phyloP scores from a whole-genome alignment of 2,113 vertebrate genomes.

The Conger conger region DNA sequence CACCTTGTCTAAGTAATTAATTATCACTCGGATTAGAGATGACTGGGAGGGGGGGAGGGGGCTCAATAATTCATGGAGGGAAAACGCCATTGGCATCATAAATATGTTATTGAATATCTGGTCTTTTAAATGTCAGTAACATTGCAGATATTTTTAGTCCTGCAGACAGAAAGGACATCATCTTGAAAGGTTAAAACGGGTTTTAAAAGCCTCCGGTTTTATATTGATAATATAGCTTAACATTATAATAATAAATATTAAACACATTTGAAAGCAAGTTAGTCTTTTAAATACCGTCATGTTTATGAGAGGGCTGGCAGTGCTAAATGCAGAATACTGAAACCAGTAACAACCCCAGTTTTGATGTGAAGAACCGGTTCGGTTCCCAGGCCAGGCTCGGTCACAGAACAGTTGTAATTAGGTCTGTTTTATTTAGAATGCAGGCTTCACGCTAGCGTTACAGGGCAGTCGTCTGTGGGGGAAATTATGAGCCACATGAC shows the following conservation, averaged over 20 bases:
- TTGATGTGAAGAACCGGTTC: background rate
- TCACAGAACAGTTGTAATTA: background rate
- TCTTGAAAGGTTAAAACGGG: background rate
- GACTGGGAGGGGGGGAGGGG: background rate
- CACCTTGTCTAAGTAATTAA: conserved; percentile 29
- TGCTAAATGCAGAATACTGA: background rate
- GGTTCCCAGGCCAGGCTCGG: background rate
- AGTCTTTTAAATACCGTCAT: background rate
- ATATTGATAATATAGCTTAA: background rate
- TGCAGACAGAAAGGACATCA: background rate
- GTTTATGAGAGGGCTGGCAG: background rate
- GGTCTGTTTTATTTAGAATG: background rate
- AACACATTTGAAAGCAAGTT: background rate
- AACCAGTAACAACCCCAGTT: background rate
- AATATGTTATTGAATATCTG: conserved; percentile 23
- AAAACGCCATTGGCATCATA: conserved; percentile 13
- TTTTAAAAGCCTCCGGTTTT: background rate
- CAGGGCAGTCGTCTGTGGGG: background rate
- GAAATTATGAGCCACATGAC: background rate
- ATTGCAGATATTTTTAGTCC: background rate
- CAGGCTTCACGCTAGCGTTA: background rate
- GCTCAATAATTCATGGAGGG: conserved; percentile 25
- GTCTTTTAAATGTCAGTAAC: conserved; percentile 14
- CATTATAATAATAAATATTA: background rate
- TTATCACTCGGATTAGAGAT: conserved; percentile 22